These are phyloP conservation scores for Sebastes vulpes DNA, from an alignment of 2,797 vertebrate species.

Conservation along the genomic window DNA sequence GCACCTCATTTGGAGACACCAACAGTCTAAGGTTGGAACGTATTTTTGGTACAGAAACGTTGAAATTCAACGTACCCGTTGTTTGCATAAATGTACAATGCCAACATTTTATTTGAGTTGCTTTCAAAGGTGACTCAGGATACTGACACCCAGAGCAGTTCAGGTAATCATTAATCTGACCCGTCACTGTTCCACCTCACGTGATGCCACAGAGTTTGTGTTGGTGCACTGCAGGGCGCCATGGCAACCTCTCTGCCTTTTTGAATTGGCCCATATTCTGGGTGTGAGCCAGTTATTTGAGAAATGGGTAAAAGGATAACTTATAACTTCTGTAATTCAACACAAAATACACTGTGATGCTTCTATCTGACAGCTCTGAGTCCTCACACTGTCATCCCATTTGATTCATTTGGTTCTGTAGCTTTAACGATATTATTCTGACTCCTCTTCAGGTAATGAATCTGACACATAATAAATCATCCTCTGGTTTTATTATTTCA, in stretches of 20 bases:
- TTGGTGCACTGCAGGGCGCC: not conserved
- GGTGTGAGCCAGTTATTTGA: not conserved
- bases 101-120: not conserved
- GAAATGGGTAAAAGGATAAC: not conserved
- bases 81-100: not conserved
- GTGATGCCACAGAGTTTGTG: not conserved
- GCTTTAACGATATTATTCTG: not conserved
- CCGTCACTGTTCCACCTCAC: not conserved
- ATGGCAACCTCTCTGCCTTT: not conserved
- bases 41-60: not conserved
- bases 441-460: not conserved
- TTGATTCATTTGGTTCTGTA: not conserved
- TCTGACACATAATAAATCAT: not conserved
- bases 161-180: constrained; percentile 10
- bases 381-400: not conserved
- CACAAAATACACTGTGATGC: not conserved
- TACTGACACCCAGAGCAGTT: not conserved
- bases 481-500: not conserved
- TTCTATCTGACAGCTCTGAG: not conserved
- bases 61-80: not conserved
- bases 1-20: too few relatives aligned
- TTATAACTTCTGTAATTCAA: not conserved
- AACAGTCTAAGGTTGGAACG: too few relatives aligned
- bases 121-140: not conserved
- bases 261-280: not conserved